Evolutionary conservation across 1,140 invertebrate species (phyloP).

Genomic region (Drosophila ficusphila): DNA sequence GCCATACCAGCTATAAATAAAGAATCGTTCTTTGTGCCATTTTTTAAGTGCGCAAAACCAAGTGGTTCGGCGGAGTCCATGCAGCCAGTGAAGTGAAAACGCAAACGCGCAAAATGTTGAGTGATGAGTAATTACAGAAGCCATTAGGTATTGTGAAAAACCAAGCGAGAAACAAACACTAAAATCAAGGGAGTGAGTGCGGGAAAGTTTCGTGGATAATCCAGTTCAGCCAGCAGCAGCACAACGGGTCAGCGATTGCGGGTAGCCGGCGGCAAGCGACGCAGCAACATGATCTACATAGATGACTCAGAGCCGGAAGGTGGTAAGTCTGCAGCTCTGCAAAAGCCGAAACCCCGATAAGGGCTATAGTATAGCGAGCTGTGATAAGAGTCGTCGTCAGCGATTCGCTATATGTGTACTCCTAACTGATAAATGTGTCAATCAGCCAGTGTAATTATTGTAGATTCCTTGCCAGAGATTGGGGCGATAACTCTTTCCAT

Average conservation of each 20-base stretch:
- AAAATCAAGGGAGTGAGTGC: conserved; percentile 2
- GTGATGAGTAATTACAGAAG: conserved; percentile 27
- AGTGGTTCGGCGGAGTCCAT: conserved; percentile 20
- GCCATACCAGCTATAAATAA: conserved; percentile 53
- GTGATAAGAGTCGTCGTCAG: conserved; percentile 39
- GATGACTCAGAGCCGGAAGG: conserved; percentile 94
- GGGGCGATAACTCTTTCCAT: conserved; percentile 13
- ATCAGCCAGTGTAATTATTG: conserved; percentile 23
- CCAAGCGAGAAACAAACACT: conserved; percentile 9
- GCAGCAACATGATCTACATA: conserved; percentile 90
- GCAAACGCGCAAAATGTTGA: conserved; percentile 48
- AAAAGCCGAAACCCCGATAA: not conserved
- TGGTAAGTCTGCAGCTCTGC: conserved; percentile 87
- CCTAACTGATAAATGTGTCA: not conserved
- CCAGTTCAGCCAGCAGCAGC: conserved; percentile 6
- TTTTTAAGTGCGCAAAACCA: conserved; percentile 66
- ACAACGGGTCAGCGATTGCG: conserved; percentile 78
- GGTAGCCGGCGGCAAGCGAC: conserved; percentile 56
- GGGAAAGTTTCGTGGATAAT: conserved; percentile 3
- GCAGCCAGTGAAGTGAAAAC: conserved; percentile 63
- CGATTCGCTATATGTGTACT: conserved; percentile 22
- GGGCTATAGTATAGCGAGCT: not conserved
- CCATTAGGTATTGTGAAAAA: conserved; percentile 37
- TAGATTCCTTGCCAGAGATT: conserved; percentile 20
- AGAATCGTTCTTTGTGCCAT: conserved; percentile 52